A percentile compares a stretch with the other conserved stretches of the same genome.
phyloP scores from a whole-genome alignment of 30 jellyfish, hydroid and myxozoan species.

The Hydractinia echinata region DNA sequence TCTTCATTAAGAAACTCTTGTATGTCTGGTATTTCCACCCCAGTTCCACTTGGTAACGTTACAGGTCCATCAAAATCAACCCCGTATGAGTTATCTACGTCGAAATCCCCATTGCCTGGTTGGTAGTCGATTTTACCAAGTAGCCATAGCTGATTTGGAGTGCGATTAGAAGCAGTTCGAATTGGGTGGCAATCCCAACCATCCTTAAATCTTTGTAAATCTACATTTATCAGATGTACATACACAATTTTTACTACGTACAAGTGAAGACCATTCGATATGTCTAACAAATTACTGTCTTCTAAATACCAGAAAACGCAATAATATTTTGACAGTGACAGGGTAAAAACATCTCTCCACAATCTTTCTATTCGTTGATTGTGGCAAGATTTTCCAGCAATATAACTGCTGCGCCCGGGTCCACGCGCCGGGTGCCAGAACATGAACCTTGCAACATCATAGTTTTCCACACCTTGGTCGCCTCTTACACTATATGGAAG shows the following conservation, averaged over 20 bases:
- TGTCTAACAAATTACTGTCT: background rate
- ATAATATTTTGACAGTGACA: background rate
- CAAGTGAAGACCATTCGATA: conserved; percentile 9
- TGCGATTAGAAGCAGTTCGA: background rate
- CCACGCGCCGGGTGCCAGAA: conserved; percentile 25
- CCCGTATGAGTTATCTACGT: background rate
- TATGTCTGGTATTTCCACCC: conserved; percentile 3
- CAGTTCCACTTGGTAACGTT: background rate
- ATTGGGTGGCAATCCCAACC: conserved; percentile 34
- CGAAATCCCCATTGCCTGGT: background rate
- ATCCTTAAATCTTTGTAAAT: conserved; percentile 4
- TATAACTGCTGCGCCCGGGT: conserved; percentile 30
- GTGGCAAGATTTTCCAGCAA: conserved; percentile 26
- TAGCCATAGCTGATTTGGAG: conserved; percentile 34
- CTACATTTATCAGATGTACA: conserved; percentile 21
- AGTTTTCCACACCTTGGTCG: conserved; percentile 48
- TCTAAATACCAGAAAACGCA: conserved; percentile 8
- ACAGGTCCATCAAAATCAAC: conserved; percentile 12
- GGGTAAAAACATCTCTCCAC: conserved; percentile 25
- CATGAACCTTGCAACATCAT: conserved; percentile 44
- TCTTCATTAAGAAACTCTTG: background rate
- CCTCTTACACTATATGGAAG: conserved; percentile 39
- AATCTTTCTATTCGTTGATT: conserved; percentile 28
- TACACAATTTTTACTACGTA: conserved; percentile 10
- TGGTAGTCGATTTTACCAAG: conserved; percentile 14